phyloP scores from a whole-genome alignment of 1,140 invertebrate genomes.

The Acromyrmex heyeri region DNA sequence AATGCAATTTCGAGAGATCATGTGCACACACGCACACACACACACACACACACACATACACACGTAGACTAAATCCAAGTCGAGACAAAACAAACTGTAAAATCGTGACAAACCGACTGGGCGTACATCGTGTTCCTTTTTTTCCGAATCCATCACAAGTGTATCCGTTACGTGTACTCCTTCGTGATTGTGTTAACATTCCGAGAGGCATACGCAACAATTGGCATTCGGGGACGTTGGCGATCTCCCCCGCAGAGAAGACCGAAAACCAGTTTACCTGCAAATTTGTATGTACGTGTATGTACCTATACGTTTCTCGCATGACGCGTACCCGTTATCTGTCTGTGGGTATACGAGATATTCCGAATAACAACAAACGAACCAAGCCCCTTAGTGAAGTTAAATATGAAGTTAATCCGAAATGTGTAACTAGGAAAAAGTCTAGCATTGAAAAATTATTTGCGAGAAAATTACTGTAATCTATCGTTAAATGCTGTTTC shows the following conservation, averaged over 20 bases:
- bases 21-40: background rate
- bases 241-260: slow-evolving; percentile 62
- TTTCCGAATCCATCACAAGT: background rate
- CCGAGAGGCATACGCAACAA: slow-evolving; percentile 51
- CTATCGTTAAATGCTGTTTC: background rate
- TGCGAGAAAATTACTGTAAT: background rate
- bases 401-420: background rate
- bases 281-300: slow-evolving; percentile 30
- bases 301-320: background rate
- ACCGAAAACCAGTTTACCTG: slow-evolving; percentile 67
- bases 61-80: slow-evolving; percentile 57
- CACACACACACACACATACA: background rate
- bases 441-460: slow-evolving; percentile 7
- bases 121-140: background rate
- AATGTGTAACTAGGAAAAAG: background rate
- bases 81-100: background rate
- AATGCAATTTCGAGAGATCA: background rate
- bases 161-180: slow-evolving; percentile 32
- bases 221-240: slow-evolving; percentile 57
- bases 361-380: slow-evolving; percentile 8
- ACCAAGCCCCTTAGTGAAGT: slow-evolving; percentile 5
- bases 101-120: slow-evolving; percentile 17
- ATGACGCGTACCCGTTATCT: slow-evolving; percentile 29
- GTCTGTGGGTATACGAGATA: background rate
- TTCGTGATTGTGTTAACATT: slow-evolving; percentile 67